These are phyloP conservation scores for Drosophila pegasa DNA, from an alignment of 2,888 invertebrate species.

Conservation along the genomic window DNA sequence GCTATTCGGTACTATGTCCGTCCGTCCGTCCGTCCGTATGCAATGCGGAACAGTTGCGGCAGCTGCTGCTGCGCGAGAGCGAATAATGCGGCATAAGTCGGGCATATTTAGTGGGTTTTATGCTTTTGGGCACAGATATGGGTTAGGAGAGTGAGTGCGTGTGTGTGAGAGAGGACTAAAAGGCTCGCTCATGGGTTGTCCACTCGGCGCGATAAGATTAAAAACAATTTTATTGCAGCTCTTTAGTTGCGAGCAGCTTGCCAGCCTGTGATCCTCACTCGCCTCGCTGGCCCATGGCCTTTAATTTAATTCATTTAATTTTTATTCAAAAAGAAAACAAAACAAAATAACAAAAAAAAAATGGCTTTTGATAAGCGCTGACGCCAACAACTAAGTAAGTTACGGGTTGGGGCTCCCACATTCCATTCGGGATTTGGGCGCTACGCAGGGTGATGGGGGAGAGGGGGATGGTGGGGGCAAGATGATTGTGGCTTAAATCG, in stretches of 20 bases:
- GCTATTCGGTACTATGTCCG: slow-evolving; percentile 17
- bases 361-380: slow-evolving; percentile 75
- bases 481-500: slow-evolving; percentile 83
- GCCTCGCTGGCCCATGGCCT: slow-evolving; percentile 47
- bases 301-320: slow-evolving; percentile 84
- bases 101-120: slow-evolving; percentile 73
- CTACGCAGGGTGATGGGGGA: background rate
- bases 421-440: slow-evolving; percentile 56
- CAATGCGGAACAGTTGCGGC: slow-evolving; percentile 46
- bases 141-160: slow-evolving; percentile 15
- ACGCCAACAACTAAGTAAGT: slow-evolving; percentile 68
- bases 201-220: slow-evolving; percentile 81
- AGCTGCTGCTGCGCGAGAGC: slow-evolving; percentile 38
- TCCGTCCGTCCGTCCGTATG: slow-evolving; percentile 5
- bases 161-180: slow-evolving; percentile 59
- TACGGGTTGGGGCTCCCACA: slow-evolving; percentile 68
- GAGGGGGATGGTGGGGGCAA: slow-evolving; percentile 13
- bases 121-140: slow-evolving; percentile 32
- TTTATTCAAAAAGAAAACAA: slow-evolving; percentile 75
- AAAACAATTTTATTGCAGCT: slow-evolving; percentile 83
- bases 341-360: slow-evolving; percentile 47
- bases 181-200: slow-evolving; percentile 77
- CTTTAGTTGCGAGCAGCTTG: slow-evolving; percentile 72
- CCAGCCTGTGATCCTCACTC: slow-evolving; percentile 38
- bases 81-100: slow-evolving; percentile 74